phyloP scores from a whole-genome alignment of 2,113 vertebrate species.

The Glaucidium brasilianum region DNA sequence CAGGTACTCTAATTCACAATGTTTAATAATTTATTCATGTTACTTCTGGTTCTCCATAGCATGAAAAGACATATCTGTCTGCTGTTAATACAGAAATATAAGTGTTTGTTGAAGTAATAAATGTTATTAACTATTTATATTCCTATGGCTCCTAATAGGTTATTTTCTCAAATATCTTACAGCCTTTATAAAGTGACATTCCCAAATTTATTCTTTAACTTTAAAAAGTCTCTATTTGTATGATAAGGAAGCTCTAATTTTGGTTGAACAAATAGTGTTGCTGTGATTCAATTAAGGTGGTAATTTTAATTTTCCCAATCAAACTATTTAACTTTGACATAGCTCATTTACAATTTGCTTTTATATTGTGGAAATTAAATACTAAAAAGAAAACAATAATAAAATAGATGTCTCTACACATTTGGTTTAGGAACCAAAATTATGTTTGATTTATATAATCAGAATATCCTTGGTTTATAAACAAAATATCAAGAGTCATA shows the following conservation, averaged over 20 bases:
- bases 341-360: background rate
- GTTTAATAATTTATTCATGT: background rate
- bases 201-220: background rate
- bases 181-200: background rate
- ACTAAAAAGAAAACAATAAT: background rate
- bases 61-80: background rate
- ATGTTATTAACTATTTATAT: background rate
- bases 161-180: background rate
- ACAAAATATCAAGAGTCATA: background rate
- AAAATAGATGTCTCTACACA: background rate
- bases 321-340: background rate
- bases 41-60: background rate
- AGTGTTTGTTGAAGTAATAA: background rate
- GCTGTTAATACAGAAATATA: background rate
- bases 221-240: background rate
- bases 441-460: background rate
- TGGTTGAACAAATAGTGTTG: background rate
- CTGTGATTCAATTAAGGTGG: background rate
- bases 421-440: background rate
- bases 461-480: background rate
- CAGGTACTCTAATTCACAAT: background rate
- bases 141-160: background rate
- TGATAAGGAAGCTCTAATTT: background rate
- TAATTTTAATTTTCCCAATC: background rate
- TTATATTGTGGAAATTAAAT: background rate